Percentiles rank a stretch among this genome's conserved stretches.
Conservation (phyloP, 2,113 vertebrate genomes). For the Nothoprocta perdicaria region DNA sequence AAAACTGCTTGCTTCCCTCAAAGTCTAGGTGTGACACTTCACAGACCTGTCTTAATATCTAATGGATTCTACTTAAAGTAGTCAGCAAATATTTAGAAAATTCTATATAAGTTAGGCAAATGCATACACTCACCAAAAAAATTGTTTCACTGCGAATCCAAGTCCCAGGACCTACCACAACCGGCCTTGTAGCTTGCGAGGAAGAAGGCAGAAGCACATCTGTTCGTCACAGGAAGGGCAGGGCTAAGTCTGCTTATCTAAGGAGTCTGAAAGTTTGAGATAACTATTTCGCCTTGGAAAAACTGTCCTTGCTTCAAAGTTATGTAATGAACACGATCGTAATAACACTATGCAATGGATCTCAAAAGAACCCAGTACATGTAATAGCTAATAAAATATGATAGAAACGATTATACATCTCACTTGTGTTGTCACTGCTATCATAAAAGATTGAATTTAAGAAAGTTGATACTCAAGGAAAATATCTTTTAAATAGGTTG, state of each 20-base stretch:
- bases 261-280: slow-evolving; percentile 19
- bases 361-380: neutral
- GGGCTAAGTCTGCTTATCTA: slow-evolving; percentile 59
- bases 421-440: neutral
- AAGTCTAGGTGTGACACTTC: neutral
- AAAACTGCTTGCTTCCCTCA: neutral
- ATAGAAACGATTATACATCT: neutral
- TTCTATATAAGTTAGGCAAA: neutral
- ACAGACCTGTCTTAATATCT: neutral
- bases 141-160: slow-evolving; percentile 9
- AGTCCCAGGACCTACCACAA: neutral
- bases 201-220: neutral
- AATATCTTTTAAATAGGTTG: neutral
- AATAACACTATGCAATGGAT: neutral
- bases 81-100: neutral
- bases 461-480: neutral
- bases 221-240: slow-evolving; percentile 43
- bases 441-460: neutral
- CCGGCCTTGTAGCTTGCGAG: neutral
- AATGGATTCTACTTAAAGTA: neutral
- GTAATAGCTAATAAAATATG: neutral
- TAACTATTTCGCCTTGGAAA: neutral
- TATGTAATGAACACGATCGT: neutral
- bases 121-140: slow-evolving; percentile 27
- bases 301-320: neutral